Evolutionary conservation across 2,113 vertebrate species (phyloP).

Genomic region (Mus spicilegus): DNA sequence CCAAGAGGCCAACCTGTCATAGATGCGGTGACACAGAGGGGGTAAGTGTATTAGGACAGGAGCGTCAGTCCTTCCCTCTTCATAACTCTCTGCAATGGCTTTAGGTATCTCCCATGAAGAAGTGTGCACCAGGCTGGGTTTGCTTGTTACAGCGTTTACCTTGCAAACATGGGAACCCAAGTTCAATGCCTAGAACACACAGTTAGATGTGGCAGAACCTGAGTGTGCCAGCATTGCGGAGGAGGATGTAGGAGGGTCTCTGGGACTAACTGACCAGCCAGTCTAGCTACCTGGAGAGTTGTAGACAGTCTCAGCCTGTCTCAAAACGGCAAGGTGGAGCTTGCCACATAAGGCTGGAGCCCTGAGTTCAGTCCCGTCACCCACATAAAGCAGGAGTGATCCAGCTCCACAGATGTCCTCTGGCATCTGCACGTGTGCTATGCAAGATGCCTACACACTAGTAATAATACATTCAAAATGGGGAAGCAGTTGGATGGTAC

Average conservation of each 20-base stretch:
- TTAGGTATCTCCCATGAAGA: not conserved
- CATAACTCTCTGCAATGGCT: not conserved
- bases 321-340: not conserved
- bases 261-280: not conserved
- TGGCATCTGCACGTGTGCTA: not conserved
- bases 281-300: not conserved
- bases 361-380: not conserved
- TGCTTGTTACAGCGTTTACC: not conserved
- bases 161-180: not conserved
- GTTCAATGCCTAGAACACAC: not conserved
- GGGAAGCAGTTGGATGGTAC: not conserved
- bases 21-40: not conserved
- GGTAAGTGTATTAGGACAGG: not conserved
- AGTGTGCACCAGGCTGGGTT: not conserved
- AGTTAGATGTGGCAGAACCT: not conserved
- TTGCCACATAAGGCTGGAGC: not conserved
- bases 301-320: not conserved
- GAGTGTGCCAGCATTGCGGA: too few species aligned
- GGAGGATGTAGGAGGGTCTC: too few species aligned
- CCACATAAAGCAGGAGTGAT: not conserved
- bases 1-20: not conserved
- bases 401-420: not conserved
- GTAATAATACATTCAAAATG: not conserved
- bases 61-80: too few species aligned
- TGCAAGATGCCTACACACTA: not conserved